Conservation (phyloP, 1,140 invertebrate genomes). For the Lucilia cuprina region DNA sequence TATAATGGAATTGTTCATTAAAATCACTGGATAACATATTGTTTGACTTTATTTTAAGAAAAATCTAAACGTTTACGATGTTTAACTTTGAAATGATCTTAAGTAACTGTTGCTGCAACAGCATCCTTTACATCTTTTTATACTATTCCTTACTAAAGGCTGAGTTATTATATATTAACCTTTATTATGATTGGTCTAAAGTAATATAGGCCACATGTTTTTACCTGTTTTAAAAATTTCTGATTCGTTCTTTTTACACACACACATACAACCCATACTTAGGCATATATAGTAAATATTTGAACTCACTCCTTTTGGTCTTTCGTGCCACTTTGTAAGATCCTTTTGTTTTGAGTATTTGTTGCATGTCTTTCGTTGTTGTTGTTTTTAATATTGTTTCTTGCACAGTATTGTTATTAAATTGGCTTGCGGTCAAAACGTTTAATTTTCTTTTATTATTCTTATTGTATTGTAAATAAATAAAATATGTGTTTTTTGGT, state of each 20-base stretch:
- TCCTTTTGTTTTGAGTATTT: slow-evolving; percentile 3
- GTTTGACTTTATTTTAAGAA: neutral
- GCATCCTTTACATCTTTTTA: slow-evolving; percentile 14
- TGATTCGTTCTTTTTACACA: slow-evolving; percentile 10
- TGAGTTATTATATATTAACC: neutral
- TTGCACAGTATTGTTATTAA: slow-evolving; percentile 32
- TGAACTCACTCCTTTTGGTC: neutral
- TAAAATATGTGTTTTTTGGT: neutral
- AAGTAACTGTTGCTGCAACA: neutral
- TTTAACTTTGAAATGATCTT: neutral
- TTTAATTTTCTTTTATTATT: slow-evolving; percentile 49
- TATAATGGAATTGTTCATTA: slow-evolving; percentile 26
- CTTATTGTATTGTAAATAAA: neutral
- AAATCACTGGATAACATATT: slow-evolving; percentile 38
- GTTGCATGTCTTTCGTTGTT: slow-evolving; percentile 6
- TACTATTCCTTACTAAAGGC: neutral
- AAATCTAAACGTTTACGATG: neutral
- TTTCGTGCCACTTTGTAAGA: neutral
- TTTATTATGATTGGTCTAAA: neutral
- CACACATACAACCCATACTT: neutral
- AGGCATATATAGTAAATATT: neutral
- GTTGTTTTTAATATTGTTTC: neutral
- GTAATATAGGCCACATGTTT: neutral
- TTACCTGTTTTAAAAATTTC: slow-evolving; percentile 6
- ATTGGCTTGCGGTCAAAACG: slow-evolving; percentile 62